A percentile compares a stretch with the other conserved stretches of the same genome.
Conservation (phyloP, 92 coral and sea anemone genomes). For the Actinernus sp. region DNA sequence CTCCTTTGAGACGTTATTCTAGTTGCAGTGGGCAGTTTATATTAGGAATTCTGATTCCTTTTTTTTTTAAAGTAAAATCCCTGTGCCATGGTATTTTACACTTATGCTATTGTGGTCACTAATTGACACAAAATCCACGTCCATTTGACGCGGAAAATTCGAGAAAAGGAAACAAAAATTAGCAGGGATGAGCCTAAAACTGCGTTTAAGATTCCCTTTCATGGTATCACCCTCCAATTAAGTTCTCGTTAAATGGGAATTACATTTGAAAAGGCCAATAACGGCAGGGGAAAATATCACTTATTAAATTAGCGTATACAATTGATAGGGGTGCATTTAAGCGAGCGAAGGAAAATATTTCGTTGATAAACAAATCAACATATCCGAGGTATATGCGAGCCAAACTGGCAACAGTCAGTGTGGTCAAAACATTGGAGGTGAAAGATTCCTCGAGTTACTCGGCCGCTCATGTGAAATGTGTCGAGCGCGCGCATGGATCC, state of each 20-base stretch:
- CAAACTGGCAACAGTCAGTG: constrained; percentile 34
- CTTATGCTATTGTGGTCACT: constrained; percentile 32
- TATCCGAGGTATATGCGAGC: constrained; percentile 15
- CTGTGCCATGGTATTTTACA: constrained; percentile 17
- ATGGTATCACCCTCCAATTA: constrained; percentile 43
- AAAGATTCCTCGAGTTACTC: too few relatives aligned
- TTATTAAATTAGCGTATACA: constrained; percentile 35
- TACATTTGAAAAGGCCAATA: constrained; percentile 61
- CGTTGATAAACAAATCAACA: constrained; percentile 27
- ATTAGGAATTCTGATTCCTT: too few relatives aligned
- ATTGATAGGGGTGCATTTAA: constrained; percentile 4
- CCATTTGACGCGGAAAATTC: constrained; percentile 29
- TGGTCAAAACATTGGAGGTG: too few relatives aligned
- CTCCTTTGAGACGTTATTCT: neutral
- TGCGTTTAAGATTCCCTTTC: neutral
- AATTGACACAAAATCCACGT: constrained; percentile 42
- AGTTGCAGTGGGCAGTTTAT: too few relatives aligned
- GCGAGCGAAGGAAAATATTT: constrained; percentile 13
- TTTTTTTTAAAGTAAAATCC: neutral
- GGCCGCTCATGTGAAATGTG: too few relatives aligned
- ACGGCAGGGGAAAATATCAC: constrained; percentile 29
- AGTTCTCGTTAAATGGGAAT: constrained; percentile 55
- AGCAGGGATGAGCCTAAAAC: constrained; percentile 14
- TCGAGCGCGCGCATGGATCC: too few relatives aligned
- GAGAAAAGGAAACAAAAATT: neutral